Conservation (phyloP, 1,140 invertebrate genomes). For the Spodoptera frugiperda region DNA sequence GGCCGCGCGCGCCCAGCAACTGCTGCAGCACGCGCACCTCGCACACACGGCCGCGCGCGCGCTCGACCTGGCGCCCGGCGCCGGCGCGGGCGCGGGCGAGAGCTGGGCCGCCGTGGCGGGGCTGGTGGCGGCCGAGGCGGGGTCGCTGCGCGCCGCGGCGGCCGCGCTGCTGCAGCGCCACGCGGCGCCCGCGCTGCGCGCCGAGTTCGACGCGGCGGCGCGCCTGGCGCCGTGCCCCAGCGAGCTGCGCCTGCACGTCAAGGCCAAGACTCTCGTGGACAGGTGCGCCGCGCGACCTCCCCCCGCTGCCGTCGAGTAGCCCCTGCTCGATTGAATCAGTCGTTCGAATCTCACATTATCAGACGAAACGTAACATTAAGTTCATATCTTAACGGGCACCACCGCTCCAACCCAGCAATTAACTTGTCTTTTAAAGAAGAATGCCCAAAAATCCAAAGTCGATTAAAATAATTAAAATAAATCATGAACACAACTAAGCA, state of each 20-base stretch:
- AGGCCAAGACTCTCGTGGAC: constrained; percentile 91
- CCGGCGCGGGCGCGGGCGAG: constrained; percentile 31
- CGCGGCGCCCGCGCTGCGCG: constrained; percentile 87
- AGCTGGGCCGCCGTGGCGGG: constrained; percentile 39
- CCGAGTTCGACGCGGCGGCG: constrained; percentile 92
- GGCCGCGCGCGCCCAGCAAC: constrained; percentile 59
- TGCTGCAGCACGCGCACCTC: constrained; percentile 63
- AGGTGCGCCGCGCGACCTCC: constrained; percentile 28
- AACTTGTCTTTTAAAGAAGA: too few species aligned
- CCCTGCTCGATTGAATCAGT: too few species aligned
- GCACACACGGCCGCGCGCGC: constrained; percentile 60
- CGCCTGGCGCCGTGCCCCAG: constrained; percentile 89
- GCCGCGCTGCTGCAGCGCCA: constrained; percentile 71
- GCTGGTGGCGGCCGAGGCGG: constrained; percentile 63
- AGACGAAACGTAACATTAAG: too few species aligned
- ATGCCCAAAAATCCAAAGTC: too few species aligned
- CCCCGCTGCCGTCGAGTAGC: too few species aligned
- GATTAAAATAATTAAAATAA: too few species aligned
- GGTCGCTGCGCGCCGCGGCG: constrained; percentile 63
- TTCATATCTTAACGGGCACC: too few species aligned
- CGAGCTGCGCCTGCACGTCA: constrained; percentile 89
- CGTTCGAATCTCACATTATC: too few species aligned
- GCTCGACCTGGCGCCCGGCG: constrained; percentile 58
- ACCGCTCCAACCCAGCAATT: too few species aligned
- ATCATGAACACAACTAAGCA: too few species aligned